A percentile compares a stretch with the other conserved stretches of the same genome.
phyloP scores from a whole-genome alignment of 2,888 invertebrate genomes.

The Melanostoma scalare region DNA sequence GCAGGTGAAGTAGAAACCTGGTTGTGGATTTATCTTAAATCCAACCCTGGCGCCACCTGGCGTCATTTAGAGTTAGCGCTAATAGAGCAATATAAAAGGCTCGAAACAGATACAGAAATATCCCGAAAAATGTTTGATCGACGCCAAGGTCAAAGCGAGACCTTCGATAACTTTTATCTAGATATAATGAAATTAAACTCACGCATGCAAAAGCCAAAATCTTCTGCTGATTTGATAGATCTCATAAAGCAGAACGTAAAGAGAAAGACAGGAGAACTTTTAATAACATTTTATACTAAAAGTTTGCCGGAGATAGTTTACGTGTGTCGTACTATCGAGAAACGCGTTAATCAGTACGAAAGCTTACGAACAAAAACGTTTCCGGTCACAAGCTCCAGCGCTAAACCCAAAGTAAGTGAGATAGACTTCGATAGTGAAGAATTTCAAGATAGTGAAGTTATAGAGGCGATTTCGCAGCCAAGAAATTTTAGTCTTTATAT shows the following conservation, averaged over 20 bases:
- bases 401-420: neutral
- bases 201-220: neutral
- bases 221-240: neutral
- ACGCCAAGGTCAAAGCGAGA: neutral
- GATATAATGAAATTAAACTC: neutral
- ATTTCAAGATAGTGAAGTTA: neutral
- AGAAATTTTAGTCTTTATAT: neutral
- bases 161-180: neutral
- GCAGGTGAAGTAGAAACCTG: neutral
- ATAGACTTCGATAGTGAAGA: neutral
- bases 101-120: slow-evolving; percentile 3
- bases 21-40: no score
- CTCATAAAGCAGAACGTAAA: neutral
- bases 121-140: slow-evolving; percentile 4
- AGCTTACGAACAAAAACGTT: neutral
- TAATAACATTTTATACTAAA: neutral
- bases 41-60: neutral
- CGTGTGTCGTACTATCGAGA: neutral
- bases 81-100: neutral
- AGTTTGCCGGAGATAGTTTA: slow-evolving; percentile 7
- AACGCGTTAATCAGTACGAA: neutral
- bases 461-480: neutral
- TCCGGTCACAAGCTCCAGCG: neutral
- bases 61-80: slow-evolving; percentile 2
- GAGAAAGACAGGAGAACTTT: neutral